Conservation (phyloP, 2,888 invertebrate genomes). For the Pristionchus entomophagus region DNA sequence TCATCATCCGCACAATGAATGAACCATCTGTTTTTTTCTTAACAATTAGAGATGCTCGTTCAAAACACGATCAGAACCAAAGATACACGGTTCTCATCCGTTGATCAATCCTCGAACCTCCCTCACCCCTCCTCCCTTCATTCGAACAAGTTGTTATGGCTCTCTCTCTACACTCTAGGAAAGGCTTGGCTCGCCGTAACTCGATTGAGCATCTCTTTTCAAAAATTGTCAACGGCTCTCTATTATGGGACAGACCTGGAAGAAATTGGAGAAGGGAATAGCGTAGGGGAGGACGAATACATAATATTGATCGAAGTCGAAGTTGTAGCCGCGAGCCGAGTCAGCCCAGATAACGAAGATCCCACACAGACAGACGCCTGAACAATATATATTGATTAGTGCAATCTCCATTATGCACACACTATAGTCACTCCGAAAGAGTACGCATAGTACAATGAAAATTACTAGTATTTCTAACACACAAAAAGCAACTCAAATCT, state of each 20-base stretch:
- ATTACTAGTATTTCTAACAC: too few relatives aligned
- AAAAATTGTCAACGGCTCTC: neutral
- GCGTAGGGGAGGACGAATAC: constrained; percentile 68
- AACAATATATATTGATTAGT: constrained; percentile 47
- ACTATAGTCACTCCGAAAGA: too few relatives aligned
- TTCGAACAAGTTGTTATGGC: too few relatives aligned
- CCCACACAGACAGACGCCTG: constrained; percentile 71
- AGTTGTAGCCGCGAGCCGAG: constrained; percentile 66
- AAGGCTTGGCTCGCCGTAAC: neutral
- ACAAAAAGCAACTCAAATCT: neutral
- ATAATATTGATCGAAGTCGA: constrained; percentile 69
- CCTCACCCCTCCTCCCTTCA: too few relatives aligned
- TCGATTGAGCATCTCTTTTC: neutral
- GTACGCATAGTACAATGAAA: too few relatives aligned
- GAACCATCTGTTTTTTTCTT: too few relatives aligned
- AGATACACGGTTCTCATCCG: too few relatives aligned
- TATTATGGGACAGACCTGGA: constrained; percentile 59
- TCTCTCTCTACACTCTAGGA: neutral
- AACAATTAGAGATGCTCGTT: too few relatives aligned
- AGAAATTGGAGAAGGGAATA: constrained; percentile 71
- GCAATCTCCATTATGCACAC: neutral
- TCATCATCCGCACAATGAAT: too few relatives aligned
- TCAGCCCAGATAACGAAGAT: constrained; percentile 71
- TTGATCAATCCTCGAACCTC: too few relatives aligned
- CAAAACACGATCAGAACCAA: too few relatives aligned